Percentiles rank a stretch among this genome's conserved stretches.
These are phyloP conservation scores for Ophion slaviceki DNA, from an alignment of 2,888 invertebrate species.

Conservation along the genomic window DNA sequence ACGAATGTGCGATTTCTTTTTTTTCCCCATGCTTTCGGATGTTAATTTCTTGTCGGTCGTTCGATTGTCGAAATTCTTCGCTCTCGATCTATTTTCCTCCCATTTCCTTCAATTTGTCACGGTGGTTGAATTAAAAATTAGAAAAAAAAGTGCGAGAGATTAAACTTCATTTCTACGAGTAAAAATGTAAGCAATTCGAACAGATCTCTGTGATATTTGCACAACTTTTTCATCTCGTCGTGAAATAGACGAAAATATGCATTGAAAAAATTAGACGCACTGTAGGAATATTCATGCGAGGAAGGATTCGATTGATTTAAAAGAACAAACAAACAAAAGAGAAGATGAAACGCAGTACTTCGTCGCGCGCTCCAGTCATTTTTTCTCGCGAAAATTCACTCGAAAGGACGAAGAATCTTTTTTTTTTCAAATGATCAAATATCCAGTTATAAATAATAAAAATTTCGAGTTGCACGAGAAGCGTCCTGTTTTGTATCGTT, in stretches of 20 bases:
- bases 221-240: constrained; percentile 4
- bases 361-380: not conserved
- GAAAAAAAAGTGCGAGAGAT: not conserved
- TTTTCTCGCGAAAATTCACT: not conserved
- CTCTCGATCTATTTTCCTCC: constrained; percentile 26
- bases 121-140: not conserved
- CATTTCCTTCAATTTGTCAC: constrained; percentile 40
- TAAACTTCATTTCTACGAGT: not conserved
- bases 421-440: not conserved
- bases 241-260: not conserved
- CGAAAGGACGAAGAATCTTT: not conserved
- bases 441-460: not conserved
- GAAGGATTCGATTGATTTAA: not conserved
- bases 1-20: constrained; percentile 23
- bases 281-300: not conserved
- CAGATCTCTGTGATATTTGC: not conserved
- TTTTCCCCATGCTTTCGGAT: constrained; percentile 8
- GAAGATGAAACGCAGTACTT: not conserved
- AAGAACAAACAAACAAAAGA: not conserved
- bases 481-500: not conserved
- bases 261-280: not conserved
- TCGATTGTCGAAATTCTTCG: constrained; percentile 49
- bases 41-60: constrained; percentile 31
- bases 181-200: not conserved
- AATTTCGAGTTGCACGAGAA: not conserved